Evolutionary conservation across 2,888 invertebrate genomes (phyloP).

Genomic region (Limnephilus lunatus): DNA sequence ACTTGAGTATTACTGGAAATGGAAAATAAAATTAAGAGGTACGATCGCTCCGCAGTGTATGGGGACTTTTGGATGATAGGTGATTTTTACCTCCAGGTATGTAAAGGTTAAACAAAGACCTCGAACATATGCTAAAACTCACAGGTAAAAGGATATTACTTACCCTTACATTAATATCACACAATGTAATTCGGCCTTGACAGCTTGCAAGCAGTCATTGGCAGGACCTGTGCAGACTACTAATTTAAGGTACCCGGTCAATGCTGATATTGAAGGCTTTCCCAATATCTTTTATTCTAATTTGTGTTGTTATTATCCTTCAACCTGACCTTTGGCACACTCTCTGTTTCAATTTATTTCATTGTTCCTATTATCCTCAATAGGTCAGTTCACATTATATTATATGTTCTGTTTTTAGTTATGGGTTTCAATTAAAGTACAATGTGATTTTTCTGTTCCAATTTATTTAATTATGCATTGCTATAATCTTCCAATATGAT

Average conservation of each 20-base stretch:
- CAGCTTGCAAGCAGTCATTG: not conserved
- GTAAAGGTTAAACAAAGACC: not conserved
- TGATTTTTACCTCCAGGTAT: too few relatives aligned
- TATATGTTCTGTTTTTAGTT: too few relatives aligned
- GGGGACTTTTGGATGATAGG: too few relatives aligned
- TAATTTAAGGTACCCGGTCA: not conserved
- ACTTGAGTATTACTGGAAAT: too few relatives aligned
- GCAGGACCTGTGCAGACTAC: not conserved
- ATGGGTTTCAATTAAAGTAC: too few relatives aligned
- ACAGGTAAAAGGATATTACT: not conserved
- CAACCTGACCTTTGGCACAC: not conserved
- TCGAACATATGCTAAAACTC: not conserved
- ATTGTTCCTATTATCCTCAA: not conserved
- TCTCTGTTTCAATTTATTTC: not conserved
- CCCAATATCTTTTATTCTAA: not conserved
- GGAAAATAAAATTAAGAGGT: too few relatives aligned
- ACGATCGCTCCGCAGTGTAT: too few relatives aligned
- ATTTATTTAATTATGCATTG: not conserved
- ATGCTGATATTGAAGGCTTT: not conserved
- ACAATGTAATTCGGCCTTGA: not conserved
- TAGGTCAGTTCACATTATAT: not conserved
- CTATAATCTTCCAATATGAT: not conserved
- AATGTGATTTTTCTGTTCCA: not conserved
- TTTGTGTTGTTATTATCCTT: not conserved
- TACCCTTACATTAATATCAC: not conserved